Base-by-base conservation (phyloP, 2,888 invertebrate species). In the Drosophila anceps region DNA sequence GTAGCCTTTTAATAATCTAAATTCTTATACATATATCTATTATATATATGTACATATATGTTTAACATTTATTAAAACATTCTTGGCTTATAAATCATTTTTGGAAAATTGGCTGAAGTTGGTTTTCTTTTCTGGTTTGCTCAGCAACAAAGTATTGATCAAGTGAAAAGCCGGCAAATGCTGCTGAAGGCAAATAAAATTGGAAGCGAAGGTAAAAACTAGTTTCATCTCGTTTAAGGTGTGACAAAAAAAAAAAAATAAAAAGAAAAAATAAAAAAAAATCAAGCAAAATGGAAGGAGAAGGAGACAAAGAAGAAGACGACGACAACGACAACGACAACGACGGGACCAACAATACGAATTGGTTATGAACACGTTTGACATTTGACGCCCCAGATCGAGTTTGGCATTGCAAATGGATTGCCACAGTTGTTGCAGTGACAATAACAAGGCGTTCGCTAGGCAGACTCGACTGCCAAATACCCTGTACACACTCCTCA, bases 171-270 rank as follows among this genome's bases (percentile, higher is more conserved):
- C 44, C 41, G 60, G 31, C 33, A 59, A 57, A 55, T 50, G 27
- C 50, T 31, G 55, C 60, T 9, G 60, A 60, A 43, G 41, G 35
- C 31, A 31, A 57, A 51, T 35, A 41, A 55, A 64, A 58, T 55
- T 76, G 62, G 69, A 69, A 64, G 54, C 44, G 44, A 81, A 81
- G 67, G 62, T 62, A 59, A 70, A 73, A 73, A 78, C 70, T 79
- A 67, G 70, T 81, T 70, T 64, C 20, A 33, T 50, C 65, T 41
- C 51, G 59, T 59, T 65, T 76, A 51, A 78, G 65, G 67, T 77
- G 73, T 73, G 64, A 81, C 66, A 67, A 69, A 31, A 55, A 50
- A 29, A 76, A 58, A 66, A 69, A n/a, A n/a, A n/a, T n/a, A n/a
- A n/a, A n/a, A n/a, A n/a, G n/a, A 67, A 69, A 31, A 55, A 50